Percentiles rank a stretch among this genome's conserved stretches.
Evolutionary conservation across 2,797 vertebrate species (phyloP).

Genomic region (Myioborus melanocephalus): DNA sequence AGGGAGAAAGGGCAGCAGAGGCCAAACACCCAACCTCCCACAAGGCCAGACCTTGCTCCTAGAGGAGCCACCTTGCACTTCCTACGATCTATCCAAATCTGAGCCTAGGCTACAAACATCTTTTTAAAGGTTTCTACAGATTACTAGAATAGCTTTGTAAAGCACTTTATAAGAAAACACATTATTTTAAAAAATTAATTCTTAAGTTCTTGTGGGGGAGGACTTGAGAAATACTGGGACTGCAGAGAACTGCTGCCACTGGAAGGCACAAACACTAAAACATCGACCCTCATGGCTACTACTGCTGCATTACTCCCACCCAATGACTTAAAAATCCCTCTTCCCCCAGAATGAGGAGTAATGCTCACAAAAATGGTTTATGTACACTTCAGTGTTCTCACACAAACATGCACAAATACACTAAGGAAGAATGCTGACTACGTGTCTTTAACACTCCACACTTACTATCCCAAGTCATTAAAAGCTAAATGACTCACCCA

Average conservation of each 20-base stretch:
- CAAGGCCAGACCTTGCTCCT: rapidly evolving
- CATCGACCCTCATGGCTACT: neutral
- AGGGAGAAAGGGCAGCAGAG: neutral
- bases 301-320: too few species aligned
- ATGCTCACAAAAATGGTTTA: neutral
- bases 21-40: rapidly evolving
- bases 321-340: neutral
- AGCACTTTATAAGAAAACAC: neutral
- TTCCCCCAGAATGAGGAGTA: neutral
- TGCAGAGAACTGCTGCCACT: neutral
- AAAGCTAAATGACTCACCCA: neutral
- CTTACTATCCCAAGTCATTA: neutral
- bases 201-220: rapidly evolving
- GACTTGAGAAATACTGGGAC: neutral
- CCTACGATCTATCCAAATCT: rapidly evolving
- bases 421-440: neutral
- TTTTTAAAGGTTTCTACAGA: neutral
- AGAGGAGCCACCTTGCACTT: neutral
- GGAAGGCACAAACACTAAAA: neutral
- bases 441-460: neutral
- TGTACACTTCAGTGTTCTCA: neutral
- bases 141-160: neutral
- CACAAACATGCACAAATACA: rapidly evolving
- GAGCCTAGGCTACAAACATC: neutral
- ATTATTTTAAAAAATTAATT: neutral